Conservation (phyloP, 2,797 vertebrate genomes). For the Diglossa cyanea region DNA sequence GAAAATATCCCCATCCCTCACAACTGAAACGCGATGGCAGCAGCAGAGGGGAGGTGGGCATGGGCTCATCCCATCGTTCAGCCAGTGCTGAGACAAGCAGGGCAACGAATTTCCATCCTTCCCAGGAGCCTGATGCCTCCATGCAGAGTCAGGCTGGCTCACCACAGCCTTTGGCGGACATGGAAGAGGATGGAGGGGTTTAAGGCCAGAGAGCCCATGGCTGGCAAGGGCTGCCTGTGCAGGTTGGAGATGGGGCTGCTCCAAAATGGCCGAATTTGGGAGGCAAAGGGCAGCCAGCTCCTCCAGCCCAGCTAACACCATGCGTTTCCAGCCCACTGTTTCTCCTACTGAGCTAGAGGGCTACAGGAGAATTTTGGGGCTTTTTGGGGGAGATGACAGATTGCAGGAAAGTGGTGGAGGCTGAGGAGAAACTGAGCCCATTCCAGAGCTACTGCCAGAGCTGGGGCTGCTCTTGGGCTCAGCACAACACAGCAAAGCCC, state of each 20-base stretch:
- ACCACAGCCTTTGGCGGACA: rapidly evolving
- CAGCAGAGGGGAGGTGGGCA: neutral
- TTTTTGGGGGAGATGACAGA: neutral
- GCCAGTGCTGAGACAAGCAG: neutral
- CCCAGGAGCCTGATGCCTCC: rapidly evolving
- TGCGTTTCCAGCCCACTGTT: rapidly evolving
- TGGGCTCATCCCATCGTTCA: rapidly evolving
- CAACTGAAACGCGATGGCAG: rapidly evolving
- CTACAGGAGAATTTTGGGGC: rapidly evolving
- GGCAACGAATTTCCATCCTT: neutral
- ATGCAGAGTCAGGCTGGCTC: neutral
- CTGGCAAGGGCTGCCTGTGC: neutral
- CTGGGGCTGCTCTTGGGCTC: neutral
- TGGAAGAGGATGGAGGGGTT: neutral
- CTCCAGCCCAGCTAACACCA: neutral
- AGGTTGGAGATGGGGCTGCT: neutral
- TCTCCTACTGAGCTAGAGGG: neutral
- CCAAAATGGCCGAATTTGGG: neutral
- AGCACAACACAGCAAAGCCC: neutral
- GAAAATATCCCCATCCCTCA: neutral
- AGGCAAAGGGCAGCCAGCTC: neutral
- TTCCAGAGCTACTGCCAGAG: neutral
- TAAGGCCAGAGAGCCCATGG: rapidly evolving
- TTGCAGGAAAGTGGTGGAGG: neutral
- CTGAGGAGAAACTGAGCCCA: neutral